Conservation (phyloP, 2,888 invertebrate genomes). For the Drosophila mimica region DNA sequence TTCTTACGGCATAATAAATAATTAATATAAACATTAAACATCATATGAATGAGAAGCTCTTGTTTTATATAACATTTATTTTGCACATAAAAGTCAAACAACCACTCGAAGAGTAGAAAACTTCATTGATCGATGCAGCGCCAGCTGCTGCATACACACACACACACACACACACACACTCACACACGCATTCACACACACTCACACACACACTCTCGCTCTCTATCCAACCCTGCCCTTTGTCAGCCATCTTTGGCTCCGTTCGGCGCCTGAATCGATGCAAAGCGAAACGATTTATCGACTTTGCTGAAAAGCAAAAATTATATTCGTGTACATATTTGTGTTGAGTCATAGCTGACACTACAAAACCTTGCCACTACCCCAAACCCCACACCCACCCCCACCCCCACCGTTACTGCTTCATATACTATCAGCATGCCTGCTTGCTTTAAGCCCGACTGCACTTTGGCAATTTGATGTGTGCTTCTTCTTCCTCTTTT, state of each 20-base stretch:
- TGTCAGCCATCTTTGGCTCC: background rate
- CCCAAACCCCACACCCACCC: background rate
- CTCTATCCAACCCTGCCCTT: background rate
- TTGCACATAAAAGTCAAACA: background rate
- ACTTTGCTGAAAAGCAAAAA: slow-evolving; percentile 55
- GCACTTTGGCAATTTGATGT: slow-evolving; percentile 63
- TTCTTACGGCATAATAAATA: background rate
- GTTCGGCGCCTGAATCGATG: slow-evolving; percentile 6
- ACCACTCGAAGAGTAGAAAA: slow-evolving; percentile 4
- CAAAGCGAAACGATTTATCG: slow-evolving; percentile 56
- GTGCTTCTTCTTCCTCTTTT: slow-evolving; percentile 10
- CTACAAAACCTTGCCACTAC: background rate
- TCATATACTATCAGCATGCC: background rate
- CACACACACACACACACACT: background rate
- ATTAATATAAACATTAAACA: background rate
- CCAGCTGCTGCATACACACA: slow-evolving; percentile 33
- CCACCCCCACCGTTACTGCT: background rate
- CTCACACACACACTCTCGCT: background rate
- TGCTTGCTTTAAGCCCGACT: slow-evolving; percentile 36
- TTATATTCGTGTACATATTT: slow-evolving; percentile 47
- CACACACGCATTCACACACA: background rate
- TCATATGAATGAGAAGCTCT: background rate
- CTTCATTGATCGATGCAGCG: slow-evolving; percentile 20
- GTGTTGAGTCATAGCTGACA: slow-evolving; percentile 12
- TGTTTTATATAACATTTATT: background rate